Base-by-base conservation (phyloP, 2,797 vertebrate species). In the Cyprinella venusta region DNA sequence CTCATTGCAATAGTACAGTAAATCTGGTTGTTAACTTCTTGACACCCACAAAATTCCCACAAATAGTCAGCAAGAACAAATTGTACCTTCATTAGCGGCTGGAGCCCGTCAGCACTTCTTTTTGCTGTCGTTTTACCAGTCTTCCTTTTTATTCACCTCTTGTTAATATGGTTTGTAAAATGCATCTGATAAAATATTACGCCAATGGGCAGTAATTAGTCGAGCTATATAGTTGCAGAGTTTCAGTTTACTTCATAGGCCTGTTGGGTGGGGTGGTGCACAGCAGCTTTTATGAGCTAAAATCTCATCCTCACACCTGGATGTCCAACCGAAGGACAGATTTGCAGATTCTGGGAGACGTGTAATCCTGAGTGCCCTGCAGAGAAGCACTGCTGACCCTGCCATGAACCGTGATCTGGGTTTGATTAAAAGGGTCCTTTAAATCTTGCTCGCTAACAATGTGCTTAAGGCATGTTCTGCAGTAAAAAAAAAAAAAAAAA, bases 381-480 rank as follows among this genome's bases (percentile, higher is more conserved):
- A 79, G 85, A 87, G 86, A 87, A 6, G 52, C 67, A 82, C 86
- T 87, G 76, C 84, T 90, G 90, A 89, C 89, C 90, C 86, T 72
- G 59, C 75, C 71, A 59, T 90, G 90, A 91, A 90, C 90, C 42
- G 38, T 45, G 85, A 86, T 90, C 90, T 91, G 90, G 89, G 68
- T 88, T 88, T 90, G 89, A 91, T 91, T 91, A 90, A 83, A 83
- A 76, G 61, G 85, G 87, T 85, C 83, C 83, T 89, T 91, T 90
- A 91, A 90, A 90, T 90, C 89, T 90, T 88, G 83, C 87, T 90
- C 84, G 63, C 88, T 91, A 91, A 91, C 89, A 91, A 90, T 89
- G 88, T 90, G 90, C 90, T 89, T 82, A 83, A 83, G 89, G 90
- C 89, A 90, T 89, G 88, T 90, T 89, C 85, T 82, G 86, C 89